Base-by-base conservation (phyloP, 37 sponge, comb jelly and placozoan genomes). In the Crambe crambe region DNA sequence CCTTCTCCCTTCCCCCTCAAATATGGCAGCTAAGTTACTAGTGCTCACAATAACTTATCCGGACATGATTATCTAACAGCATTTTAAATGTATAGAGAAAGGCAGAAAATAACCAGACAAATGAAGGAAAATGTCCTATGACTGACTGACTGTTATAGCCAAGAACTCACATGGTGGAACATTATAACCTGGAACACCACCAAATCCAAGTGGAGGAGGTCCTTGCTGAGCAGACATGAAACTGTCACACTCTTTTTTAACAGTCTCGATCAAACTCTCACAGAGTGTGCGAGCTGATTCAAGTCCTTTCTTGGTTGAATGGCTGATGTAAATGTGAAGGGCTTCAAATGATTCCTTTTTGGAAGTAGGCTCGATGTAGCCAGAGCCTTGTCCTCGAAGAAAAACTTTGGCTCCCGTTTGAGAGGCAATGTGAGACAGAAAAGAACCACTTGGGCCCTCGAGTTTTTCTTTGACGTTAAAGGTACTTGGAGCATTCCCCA, bases 291-390 rank as follows among this genome's bases (percentile, higher is more conserved):
- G 63, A n/a, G 95, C 95, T 31, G 70, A 47, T 9, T 47, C 42
- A 30, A 95, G 75, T 0, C 95, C 95, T 37, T 91, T 78, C 47
- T 81, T 58, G 12, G 58, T 88, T 18, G 80, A 29, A 69, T 95
- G 95, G 47, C 85, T 93, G 59, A 95, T 74, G 64, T 89, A 95
- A 27, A 95, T 74, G 73, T 95, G 87, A 25, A 95, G 56, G 5
- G 96, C 75, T 39, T 95, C 96, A 83, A 95, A 95, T 1, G 90
- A 79, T 42, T 95, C 96, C 36, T 79, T 80, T 35, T 93, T 93
- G 0, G 93, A 92, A 25, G 94, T 92, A 3, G 96, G 93, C 61
- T 95, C 96, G 30, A 92, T 79, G 72, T 78, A 92, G 26, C 96
- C 96, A 9, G 96, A 95, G 10, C 93, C 93, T n/a, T 72, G 56